A percentile compares a stretch with the other conserved stretches of the same genome.
Evolutionary conservation across 2,113 vertebrate species (phyloP).

Genomic region (Spilogale gracilis): DNA sequence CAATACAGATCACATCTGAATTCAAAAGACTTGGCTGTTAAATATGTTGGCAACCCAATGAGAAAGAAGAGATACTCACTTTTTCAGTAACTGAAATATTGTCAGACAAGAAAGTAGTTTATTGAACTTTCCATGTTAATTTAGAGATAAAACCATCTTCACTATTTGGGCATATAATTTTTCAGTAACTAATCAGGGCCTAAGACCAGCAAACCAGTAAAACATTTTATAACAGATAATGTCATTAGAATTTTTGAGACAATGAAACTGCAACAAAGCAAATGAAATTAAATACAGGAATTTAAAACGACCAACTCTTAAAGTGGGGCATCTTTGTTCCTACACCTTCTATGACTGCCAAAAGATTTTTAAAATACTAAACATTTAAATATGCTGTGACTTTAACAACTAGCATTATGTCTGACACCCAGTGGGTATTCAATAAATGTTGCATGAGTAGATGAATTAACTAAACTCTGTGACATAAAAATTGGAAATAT

Average conservation of each 20-base stretch:
- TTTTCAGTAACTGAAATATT: not conserved
- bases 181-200: not conserved
- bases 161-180: not conserved
- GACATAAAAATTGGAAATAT: not conserved
- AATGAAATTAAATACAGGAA: not conserved
- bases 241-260: not conserved
- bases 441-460: not conserved
- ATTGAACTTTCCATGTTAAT: not conserved
- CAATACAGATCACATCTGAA: not conserved
- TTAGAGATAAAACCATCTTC: not conserved
- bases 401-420: not conserved
- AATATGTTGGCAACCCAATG: not conserved
- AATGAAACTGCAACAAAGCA: not conserved
- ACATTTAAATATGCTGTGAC: not conserved
- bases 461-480: not conserved
- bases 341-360: not conserved
- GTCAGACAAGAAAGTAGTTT: not conserved
- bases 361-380: constrained; percentile 16
- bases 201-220: constrained; percentile 1
- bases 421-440: not conserved
- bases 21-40: not conserved
- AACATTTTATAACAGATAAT: not conserved
- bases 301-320: constrained; percentile 19
- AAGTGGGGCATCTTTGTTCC: not conserved
- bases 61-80: not conserved